These are phyloP conservation scores for Poeciliopsis turneri DNA, from an alignment of 2,797 vertebrate genomes.

Conservation along the genomic window DNA sequence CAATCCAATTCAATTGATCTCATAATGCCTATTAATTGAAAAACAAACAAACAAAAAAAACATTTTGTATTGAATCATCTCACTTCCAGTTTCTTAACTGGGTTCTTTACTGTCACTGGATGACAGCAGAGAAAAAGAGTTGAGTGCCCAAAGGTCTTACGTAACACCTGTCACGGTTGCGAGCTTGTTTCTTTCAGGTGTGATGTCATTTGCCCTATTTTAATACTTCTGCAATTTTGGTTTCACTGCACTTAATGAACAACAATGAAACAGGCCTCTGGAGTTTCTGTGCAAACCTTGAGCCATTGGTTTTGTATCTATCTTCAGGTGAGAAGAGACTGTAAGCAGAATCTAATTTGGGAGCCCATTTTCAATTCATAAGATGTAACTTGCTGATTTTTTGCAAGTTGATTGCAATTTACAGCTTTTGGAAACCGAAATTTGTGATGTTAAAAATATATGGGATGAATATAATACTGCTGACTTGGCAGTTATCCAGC, in stretches of 20 bases:
- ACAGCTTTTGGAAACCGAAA: not conserved
- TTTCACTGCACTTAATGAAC: not conserved
- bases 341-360: not conserved
- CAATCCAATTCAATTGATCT: not conserved
- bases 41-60: not conserved
- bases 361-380: not conserved
- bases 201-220: not conserved
- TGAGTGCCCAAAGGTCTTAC: too few relatives aligned
- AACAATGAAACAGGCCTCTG: not conserved
- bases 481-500: not conserved
- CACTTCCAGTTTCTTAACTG: too few relatives aligned
- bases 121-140: too few relatives aligned
- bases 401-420: not conserved
- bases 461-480: not conserved
- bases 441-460: not conserved
- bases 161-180: too few relatives aligned
- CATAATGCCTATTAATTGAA: not conserved
- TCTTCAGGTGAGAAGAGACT: not conserved
- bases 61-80: too few relatives aligned
- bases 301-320: not conserved
- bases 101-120: too few relatives aligned
- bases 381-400: not conserved
- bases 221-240: not conserved
- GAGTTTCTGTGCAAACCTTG: not conserved
- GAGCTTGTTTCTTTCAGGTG: too few relatives aligned